Conservation (phyloP, 2,888 invertebrate species). For the Tanytarsus gracilentus region DNA sequence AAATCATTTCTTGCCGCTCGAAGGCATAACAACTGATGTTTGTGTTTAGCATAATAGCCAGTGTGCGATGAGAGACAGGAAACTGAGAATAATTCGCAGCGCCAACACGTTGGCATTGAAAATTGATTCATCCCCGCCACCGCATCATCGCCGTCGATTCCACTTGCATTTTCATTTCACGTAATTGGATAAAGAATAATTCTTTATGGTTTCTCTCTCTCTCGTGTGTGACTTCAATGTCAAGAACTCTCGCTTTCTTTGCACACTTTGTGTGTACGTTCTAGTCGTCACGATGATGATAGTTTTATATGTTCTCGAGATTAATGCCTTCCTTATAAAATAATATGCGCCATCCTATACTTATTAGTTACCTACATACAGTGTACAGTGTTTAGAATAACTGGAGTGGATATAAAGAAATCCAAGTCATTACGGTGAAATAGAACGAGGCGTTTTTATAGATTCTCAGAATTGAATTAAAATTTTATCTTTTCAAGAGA, state of each 20-base stretch:
- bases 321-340: constrained; percentile 28
- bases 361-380: neutral
- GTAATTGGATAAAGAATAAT: constrained; percentile 1
- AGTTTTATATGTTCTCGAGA: neutral
- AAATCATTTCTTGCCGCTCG: no score
- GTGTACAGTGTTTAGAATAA: no score
- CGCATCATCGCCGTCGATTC: neutral
- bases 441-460: no score
- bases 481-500: no score
- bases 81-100: neutral
- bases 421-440: no score
- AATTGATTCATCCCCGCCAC: constrained; percentile 22
- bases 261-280: neutral
- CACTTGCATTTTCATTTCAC: constrained; percentile 16
- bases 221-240: constrained; percentile 11
- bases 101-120: constrained; percentile 24
- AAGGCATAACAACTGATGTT: no score
- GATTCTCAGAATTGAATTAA: no score
- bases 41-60: neutral
- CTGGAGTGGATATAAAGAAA: neutral
- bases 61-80: neutral
- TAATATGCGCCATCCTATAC: neutral
- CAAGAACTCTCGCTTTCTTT: constrained; percentile 27
- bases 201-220: neutral
- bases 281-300: neutral